Conservation (phyloP, 1,140 invertebrate species). For the Pseudobourletiella spinata region DNA sequence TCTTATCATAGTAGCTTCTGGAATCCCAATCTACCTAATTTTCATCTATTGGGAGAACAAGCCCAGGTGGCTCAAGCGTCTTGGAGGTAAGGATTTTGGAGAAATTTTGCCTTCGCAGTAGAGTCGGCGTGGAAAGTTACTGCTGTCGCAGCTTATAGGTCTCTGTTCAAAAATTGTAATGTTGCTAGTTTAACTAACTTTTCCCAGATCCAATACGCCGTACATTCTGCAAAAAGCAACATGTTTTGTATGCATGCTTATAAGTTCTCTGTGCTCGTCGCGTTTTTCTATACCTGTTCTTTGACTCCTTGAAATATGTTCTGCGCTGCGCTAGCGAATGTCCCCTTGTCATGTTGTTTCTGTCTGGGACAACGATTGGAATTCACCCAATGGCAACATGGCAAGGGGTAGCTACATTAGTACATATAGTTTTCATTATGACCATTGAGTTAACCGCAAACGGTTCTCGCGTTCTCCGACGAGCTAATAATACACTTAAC, state of each 20-base stretch:
- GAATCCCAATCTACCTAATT: constrained; percentile 81
- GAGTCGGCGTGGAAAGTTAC: background rate
- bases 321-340: too few species aligned
- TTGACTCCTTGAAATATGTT: too few species aligned
- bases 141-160: background rate
- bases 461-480: too few species aligned
- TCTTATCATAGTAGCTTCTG: constrained; percentile 64
- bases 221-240: background rate
- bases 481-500: too few species aligned
- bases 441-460: too few species aligned
- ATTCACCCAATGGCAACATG: too few species aligned
- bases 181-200: background rate
- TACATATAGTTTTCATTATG: too few species aligned
- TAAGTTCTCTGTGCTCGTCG: too few species aligned
- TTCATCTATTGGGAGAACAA: constrained; percentile 82
- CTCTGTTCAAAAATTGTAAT: background rate
- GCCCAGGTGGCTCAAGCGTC: constrained; percentile 45
- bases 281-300: too few species aligned
- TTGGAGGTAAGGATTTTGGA: constrained; percentile 31
- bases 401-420: too few species aligned
- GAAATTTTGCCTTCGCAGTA: background rate
- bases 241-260: background rate
- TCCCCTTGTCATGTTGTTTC: too few species aligned
- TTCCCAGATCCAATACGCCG: background rate
- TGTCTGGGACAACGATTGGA: too few species aligned